These are phyloP conservation scores for Hybognathus amarus DNA, from an alignment of 2,797 vertebrate species.

Conservation along the genomic window DNA sequence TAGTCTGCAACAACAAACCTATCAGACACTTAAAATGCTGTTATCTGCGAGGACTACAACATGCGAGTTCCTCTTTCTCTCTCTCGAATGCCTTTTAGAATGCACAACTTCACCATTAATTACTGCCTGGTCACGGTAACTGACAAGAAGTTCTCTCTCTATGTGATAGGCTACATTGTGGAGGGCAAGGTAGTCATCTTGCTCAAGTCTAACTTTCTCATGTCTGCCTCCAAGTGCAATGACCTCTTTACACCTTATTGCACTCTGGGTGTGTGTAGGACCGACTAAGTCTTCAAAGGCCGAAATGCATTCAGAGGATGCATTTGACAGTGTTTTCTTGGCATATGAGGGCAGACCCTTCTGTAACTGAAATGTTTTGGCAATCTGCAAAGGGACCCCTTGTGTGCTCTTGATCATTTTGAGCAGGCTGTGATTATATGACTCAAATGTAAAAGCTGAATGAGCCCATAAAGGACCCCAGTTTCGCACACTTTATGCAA, in stretches of 20 bases:
- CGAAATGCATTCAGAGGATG: no score
- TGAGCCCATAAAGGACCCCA: slow-evolving; percentile 25
- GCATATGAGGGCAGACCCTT: neutral
- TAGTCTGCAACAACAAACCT: neutral
- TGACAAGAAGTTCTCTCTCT: no score
- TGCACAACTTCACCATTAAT: no score
- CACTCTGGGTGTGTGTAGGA: no score
- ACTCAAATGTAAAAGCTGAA: no score
- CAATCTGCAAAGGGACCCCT: neutral
- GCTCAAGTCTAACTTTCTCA: neutral
- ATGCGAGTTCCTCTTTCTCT: neutral
- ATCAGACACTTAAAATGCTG: neutral
- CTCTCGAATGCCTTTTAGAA: neutral
- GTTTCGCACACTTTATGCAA: slow-evolving; percentile 5
- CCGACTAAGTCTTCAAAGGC: no score
- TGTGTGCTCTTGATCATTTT: neutral
- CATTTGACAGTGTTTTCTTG: no score
- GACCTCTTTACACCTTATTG: no score
- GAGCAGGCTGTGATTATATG: neutral
- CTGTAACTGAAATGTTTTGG: neutral
- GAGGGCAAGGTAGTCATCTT: neutral
- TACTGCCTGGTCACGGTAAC: no score
- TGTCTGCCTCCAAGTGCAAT: neutral
- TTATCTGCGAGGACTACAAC: neutral
- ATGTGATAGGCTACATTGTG: neutral